Percentiles rank a stretch among this genome's conserved stretches.
phyloP scores from a whole-genome alignment of 2,888 invertebrate genomes.

The Ormyrus pomaceus region DNA sequence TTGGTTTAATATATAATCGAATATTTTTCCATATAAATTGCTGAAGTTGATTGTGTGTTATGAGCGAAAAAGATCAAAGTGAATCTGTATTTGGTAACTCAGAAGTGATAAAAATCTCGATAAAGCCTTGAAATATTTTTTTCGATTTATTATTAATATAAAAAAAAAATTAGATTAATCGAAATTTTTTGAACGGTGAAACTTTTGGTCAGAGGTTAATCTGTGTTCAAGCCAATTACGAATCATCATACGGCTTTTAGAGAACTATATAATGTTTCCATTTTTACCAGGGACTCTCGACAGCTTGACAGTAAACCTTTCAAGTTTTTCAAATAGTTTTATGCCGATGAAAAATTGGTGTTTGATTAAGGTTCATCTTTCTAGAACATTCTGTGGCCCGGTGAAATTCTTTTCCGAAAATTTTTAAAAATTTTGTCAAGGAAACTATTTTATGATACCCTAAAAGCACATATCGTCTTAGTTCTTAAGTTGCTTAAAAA shows the following conservation, averaged over 20 bases:
- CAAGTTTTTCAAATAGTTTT: no score
- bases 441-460: background rate
- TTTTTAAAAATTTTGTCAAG: background rate
- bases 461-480: slow-evolving; percentile 15
- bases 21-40: no score
- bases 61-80: slow-evolving; percentile 30
- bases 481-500: slow-evolving; percentile 20
- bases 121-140: background rate
- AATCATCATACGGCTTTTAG: no score
- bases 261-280: no score
- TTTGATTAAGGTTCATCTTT: no score
- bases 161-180: background rate
- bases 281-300: no score
- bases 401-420: slow-evolving; percentile 6
- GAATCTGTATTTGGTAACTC: background rate
- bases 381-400: slow-evolving; percentile 18
- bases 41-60: background rate
- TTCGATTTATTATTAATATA: background rate
- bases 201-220: background rate
- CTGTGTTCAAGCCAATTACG: no score
- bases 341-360: background rate
- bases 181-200: background rate
- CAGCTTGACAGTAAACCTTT: no score
- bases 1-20: no score
- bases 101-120: slow-evolving; percentile 9